A percentile compares a stretch with the other conserved stretches of the same genome.
Conservation (phyloP, 2,888 invertebrate genomes). For the Julus scandinavius region DNA sequence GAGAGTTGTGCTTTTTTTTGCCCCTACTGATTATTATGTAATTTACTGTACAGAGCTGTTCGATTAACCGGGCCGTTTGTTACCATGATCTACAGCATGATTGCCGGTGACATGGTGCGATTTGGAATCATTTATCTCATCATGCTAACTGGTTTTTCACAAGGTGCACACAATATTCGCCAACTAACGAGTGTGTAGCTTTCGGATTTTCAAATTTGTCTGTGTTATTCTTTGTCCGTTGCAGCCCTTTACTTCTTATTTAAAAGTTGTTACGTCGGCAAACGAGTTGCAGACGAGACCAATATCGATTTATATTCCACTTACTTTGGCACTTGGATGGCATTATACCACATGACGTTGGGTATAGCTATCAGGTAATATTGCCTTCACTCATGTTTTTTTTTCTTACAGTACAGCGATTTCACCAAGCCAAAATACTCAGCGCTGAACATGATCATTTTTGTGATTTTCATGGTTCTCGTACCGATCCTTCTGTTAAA, state of each 20-base stretch:
- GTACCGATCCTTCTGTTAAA: constrained; percentile 95
- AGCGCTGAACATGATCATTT: constrained; percentile 92
- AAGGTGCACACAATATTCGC: too few relatives aligned
- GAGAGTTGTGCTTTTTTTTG: not conserved
- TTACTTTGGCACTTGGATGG: constrained; percentile 95
- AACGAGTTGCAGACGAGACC: constrained; percentile 66
- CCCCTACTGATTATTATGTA: constrained; percentile 57
- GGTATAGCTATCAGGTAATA: constrained; percentile 91
- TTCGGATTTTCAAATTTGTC: not conserved
- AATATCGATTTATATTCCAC: constrained; percentile 74
- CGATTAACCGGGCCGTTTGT: constrained; percentile 97
- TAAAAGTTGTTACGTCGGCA: constrained; percentile 77
- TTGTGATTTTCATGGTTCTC: constrained; percentile 96
- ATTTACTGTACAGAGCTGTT: constrained; percentile 77
- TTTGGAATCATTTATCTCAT: constrained; percentile 97
- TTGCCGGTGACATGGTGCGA: constrained; percentile 97
- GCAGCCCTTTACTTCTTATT: constrained; percentile 81
- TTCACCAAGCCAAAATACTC: constrained; percentile 90
- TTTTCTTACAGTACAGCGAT: constrained; percentile 82
- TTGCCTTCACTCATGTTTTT: not conserved
- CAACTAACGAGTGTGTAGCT: not conserved
- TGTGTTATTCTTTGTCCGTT: constrained; percentile 59
- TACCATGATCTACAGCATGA: constrained; percentile 99
- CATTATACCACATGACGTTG: constrained; percentile 95
- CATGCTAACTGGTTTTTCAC: constrained; percentile 94